phyloP scores from a whole-genome alignment of 2,888 invertebrate species.

The Rotaria sp. region DNA sequence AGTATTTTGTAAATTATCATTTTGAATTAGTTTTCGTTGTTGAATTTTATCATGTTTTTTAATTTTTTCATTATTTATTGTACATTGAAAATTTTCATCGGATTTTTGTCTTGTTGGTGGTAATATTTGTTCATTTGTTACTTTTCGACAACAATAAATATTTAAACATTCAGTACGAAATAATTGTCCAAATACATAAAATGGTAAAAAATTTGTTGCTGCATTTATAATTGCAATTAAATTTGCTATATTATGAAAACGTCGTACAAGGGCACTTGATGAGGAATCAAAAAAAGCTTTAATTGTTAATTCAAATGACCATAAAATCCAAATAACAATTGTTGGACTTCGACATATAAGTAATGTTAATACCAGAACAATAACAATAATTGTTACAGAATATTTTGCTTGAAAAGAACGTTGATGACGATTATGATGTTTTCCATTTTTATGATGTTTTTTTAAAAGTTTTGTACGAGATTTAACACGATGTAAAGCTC shows the following conservation, averaged over 20 bases:
- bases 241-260: neutral
- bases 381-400: constrained; percentile 47
- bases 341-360: constrained; percentile 51
- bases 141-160: neutral
- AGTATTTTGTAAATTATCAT: too few relatives aligned
- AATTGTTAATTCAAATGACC: constrained; percentile 26
- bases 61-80: too few relatives aligned
- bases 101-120: neutral
- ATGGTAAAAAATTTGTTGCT: constrained; percentile 6
- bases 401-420: neutral
- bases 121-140: neutral
- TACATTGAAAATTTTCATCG: neutral
- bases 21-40: too few relatives aligned
- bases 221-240: neutral
- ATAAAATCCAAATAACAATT: constrained; percentile 29
- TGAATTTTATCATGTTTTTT: too few relatives aligned
- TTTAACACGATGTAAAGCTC: constrained; percentile 16
- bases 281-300: neutral
- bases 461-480: neutral
- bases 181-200: constrained; percentile 14
- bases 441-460: neutral
- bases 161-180: constrained; percentile 16
- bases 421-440: neutral
- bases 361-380: constrained; percentile 51
- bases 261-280: neutral